These are phyloP conservation scores for Apis mellifera DNA, from an alignment of 1,140 invertebrate genomes.

Conservation along the genomic window Amel_HAv3.1 CM009932.2:14200001-14200500, in stretches of 20 bases:
- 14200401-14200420: neutral
- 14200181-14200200: too few species aligned
- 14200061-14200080: too few species aligned
- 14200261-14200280: neutral
- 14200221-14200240: neutral
- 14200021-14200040: too few species aligned
- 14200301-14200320: conserved; percentile 38
- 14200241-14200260: neutral
- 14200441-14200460: neutral
- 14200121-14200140: neutral
- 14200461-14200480: neutral
- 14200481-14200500: neutral
- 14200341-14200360: conserved; percentile 43
- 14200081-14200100: too few species aligned
- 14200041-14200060: too few species aligned
- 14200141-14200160: neutral
- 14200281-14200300: too few species aligned
- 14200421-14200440: neutral
- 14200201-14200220: too few species aligned
- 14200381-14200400: conserved; percentile 8
- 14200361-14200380: neutral
- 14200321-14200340: conserved; percentile 45
- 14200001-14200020: neutral
- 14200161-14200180: neutral
- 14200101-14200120: neutral